Evolutionary conservation across 2,113 vertebrate species (phyloP).

Genomic region (cattle (Bos taurus)): ARS-UCD2.0 NC_037335.1:63789501-63790000

Average conservation of each 20-base stretch:
- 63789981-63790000: neutral
- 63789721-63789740: neutral
- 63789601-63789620: neutral
- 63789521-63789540: constrained; percentile 3
- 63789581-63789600: neutral
- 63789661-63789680: neutral
- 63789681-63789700: neutral
- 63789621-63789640: neutral
- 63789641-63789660: neutral
- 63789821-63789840: neutral
- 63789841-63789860: neutral
- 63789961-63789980: neutral
- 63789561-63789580: neutral
- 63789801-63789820: neutral
- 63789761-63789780: neutral
- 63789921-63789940: constrained; percentile 46
- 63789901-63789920: constrained; percentile 19
- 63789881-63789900: neutral
- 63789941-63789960: neutral
- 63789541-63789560: neutral
- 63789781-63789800: neutral
- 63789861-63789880: neutral
- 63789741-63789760: neutral
- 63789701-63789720: neutral
- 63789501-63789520: neutral